phyloP scores from a whole-genome alignment of 2,113 vertebrate species.

The Zosterops borbonicus region DNA sequence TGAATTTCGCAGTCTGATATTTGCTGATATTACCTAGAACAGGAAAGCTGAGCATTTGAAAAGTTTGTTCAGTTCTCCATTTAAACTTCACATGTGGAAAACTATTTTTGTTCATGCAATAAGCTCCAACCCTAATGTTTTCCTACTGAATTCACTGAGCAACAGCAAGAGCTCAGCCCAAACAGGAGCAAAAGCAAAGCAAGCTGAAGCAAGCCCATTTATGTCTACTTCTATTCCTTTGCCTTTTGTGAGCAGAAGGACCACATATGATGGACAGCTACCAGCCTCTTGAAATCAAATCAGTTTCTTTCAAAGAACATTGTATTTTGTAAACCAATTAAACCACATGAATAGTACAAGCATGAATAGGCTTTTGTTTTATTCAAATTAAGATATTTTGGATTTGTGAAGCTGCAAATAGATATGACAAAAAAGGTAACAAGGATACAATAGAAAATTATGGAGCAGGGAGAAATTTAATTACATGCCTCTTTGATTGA shows the following conservation, averaged over 20 bases:
- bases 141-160: not conserved
- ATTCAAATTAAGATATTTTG: slow-evolving; percentile 44
- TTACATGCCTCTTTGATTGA: slow-evolving; percentile 21
- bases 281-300: slow-evolving; percentile 3
- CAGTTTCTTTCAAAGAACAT: slow-evolving; percentile 36
- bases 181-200: not conserved
- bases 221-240: not conserved
- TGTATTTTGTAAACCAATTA: slow-evolving; percentile 60
- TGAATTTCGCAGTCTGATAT: not conserved
- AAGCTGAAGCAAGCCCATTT: slow-evolving; percentile 16
- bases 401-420: slow-evolving; percentile 40
- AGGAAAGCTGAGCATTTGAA: not conserved
- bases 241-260: not conserved
- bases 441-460: slow-evolving; percentile 40
- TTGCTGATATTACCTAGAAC: not conserved
- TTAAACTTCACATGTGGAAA: not conserved
- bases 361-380: slow-evolving; percentile 51
- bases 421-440: slow-evolving; percentile 50
- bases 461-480: slow-evolving; percentile 38
- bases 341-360: slow-evolving; percentile 3
- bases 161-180: not conserved
- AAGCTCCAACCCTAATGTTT: not conserved
- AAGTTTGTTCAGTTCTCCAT: not conserved
- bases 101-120: not conserved
- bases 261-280: not conserved